A percentile compares a stretch with the other conserved stretches of the same genome.
phyloP scores from a whole-genome alignment of 2,888 invertebrate genomes.

The Sinotaia quadrata region DNA sequence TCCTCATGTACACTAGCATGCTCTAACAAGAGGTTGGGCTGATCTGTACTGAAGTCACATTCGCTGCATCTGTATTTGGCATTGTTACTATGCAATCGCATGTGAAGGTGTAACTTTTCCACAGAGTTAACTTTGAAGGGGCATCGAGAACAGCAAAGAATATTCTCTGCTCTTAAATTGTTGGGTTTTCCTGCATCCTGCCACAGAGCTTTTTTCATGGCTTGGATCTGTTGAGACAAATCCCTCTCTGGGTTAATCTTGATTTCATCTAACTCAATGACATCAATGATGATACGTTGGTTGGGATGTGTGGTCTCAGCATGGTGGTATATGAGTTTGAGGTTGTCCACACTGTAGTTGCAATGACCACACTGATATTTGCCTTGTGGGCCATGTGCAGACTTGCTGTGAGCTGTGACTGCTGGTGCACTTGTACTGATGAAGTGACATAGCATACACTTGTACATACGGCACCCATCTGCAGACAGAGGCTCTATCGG shows the following conservation, averaged over 20 bases:
- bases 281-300: slow-evolving; percentile 39
- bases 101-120: slow-evolving; percentile 22
- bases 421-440: slow-evolving; percentile 55
- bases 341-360: slow-evolving; percentile 61
- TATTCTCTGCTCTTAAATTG: too few relatives aligned
- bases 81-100: slow-evolving; percentile 43
- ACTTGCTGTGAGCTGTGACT: slow-evolving; percentile 48
- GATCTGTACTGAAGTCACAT: slow-evolving; percentile 52
- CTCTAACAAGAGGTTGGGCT: slow-evolving; percentile 26
- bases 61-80: slow-evolving; percentile 51
- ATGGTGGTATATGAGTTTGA: slow-evolving; percentile 54
- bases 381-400: slow-evolving; percentile 49
- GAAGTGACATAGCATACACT: slow-evolving; percentile 74
- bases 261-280: slow-evolving; percentile 34
- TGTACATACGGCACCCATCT: slow-evolving; percentile 57
- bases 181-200: not conserved
- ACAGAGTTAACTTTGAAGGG: slow-evolving; percentile 33
- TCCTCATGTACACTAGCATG: slow-evolving; percentile 36
- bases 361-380: slow-evolving; percentile 59
- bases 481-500: slow-evolving; percentile 52
- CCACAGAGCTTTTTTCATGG: not conserved
- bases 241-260: slow-evolving; percentile 13
- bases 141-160: slow-evolving; percentile 37
- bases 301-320: slow-evolving; percentile 51
- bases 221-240: not conserved